Conservation (phyloP, 2,113 vertebrate species). For the Phalacrocorax pelagicus region DNA sequence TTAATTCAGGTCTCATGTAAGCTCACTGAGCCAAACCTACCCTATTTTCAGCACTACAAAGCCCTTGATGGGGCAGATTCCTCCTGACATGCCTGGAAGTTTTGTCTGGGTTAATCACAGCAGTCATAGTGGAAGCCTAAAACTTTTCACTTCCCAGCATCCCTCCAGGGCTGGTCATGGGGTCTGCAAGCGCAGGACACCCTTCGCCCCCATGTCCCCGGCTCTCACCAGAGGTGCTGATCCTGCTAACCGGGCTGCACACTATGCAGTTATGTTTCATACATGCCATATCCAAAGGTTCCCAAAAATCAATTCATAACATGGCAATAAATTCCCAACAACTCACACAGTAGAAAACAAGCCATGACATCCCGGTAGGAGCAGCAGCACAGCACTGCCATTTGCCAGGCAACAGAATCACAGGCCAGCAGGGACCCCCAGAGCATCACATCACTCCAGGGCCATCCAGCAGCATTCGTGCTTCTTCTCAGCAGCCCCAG, state of each 20-base stretch:
- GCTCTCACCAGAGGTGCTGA: neutral
- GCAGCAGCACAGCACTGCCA: neutral
- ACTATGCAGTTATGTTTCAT: neutral
- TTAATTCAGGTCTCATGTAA: neutral
- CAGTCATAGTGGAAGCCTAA: neutral
- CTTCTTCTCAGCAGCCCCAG: neutral
- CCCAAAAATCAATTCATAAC: neutral
- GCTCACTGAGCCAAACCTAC: neutral
- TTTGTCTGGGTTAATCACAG: neutral
- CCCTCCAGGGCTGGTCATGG: neutral
- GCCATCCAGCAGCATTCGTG: neutral
- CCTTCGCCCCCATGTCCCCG: fast-evolving
- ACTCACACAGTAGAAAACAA: neutral
- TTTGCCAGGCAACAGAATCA: neutral
- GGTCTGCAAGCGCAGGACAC: neutral
- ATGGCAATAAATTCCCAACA: neutral
- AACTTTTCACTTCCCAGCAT: neutral
- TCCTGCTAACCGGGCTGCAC: neutral
- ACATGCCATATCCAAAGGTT: neutral
- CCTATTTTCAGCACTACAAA: neutral
- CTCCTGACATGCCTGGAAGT: neutral
- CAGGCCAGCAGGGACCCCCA: neutral
- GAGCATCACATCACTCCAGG: fast-evolving
- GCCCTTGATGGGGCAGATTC: neutral
- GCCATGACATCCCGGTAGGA: neutral